Evolutionary conservation across 2,797 vertebrate species (phyloP).

Genomic region (Phylloscopus collybita): DNA sequence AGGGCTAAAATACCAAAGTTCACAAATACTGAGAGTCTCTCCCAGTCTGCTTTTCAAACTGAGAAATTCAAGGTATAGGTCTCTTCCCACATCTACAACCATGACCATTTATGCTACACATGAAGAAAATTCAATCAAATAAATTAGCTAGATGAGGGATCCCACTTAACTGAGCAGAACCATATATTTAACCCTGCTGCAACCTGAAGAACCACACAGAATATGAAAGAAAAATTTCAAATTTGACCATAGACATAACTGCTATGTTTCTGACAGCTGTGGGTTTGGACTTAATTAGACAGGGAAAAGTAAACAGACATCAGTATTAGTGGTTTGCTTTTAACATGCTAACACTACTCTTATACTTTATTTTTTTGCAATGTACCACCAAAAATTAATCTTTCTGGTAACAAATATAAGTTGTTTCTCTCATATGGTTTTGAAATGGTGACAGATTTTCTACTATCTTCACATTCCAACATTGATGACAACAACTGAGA

Average conservation of each 20-base stretch:
- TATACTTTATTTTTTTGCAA: neutral
- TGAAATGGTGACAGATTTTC: neutral
- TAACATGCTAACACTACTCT: neutral
- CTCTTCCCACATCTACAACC: neutral
- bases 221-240: neutral
- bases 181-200: neutral
- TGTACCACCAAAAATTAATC: neutral
- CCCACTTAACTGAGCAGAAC: neutral
- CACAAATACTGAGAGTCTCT: neutral
- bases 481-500: neutral
- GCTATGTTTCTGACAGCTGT: neutral
- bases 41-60: neutral
- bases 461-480: neutral
- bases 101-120: neutral
- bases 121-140: neutral
- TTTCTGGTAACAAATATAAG: neutral
- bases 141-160: neutral
- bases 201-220: neutral
- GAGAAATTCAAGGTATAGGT: neutral
- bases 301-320: neutral
- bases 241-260: neutral
- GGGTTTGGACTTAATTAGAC: neutral
- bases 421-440: neutral
- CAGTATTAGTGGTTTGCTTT: neutral
- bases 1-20: conserved; percentile 49